phyloP scores from a whole-genome alignment of 2,113 vertebrate species.

The Ibidorhyncha struthersii region DNA sequence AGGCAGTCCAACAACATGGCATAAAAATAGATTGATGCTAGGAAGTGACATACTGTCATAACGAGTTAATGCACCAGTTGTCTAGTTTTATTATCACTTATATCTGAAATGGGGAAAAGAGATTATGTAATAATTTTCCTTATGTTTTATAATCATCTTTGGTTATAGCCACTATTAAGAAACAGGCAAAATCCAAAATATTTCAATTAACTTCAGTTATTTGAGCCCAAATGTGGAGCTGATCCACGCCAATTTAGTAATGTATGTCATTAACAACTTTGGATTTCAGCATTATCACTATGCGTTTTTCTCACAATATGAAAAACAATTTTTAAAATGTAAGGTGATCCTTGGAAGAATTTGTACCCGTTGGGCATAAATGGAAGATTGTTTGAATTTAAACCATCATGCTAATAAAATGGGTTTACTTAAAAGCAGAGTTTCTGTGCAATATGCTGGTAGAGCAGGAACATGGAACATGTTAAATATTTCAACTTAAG shows the following conservation, averaged over 20 bases:
- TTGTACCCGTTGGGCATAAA: neutral
- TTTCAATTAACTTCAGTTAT: neutral
- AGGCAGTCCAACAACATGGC: neutral
- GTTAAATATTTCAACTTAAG: neutral
- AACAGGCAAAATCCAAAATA: neutral
- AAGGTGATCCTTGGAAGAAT: neutral
- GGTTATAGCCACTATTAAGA: neutral
- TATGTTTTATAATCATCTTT: neutral
- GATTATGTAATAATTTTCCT: neutral
- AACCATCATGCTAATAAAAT: neutral
- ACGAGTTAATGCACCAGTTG: neutral
- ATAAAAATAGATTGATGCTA: constrained; percentile 30
- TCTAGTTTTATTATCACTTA: neutral
- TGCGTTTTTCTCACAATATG: neutral
- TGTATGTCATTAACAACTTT: neutral
- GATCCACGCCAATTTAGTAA: neutral
- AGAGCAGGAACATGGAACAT: neutral
- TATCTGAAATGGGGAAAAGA: neutral
- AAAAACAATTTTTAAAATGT: neutral
- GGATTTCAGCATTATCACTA: neutral
- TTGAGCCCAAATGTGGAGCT: neutral
- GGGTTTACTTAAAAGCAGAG: neutral
- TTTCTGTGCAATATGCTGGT: neutral
- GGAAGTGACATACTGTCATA: constrained; percentile 24
- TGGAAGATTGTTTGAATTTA: neutral